Percentiles rank a stretch among this genome's conserved stretches.
Conservation (phyloP, 2,113 vertebrate genomes). For the Tapirus terrestris region DNA sequence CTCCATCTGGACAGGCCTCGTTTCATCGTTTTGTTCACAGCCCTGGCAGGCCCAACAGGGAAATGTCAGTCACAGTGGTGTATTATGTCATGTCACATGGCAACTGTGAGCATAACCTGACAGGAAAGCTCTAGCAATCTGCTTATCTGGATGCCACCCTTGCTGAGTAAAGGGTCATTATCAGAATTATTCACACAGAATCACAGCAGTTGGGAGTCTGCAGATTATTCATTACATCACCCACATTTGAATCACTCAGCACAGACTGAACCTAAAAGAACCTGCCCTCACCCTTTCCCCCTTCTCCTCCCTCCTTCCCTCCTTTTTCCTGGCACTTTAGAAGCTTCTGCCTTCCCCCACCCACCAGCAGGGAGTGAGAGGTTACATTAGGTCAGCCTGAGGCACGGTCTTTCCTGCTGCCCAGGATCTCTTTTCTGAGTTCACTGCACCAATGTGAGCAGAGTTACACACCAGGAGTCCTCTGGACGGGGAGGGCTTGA, state of each 20-base stretch:
- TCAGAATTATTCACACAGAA: slow-evolving; percentile 76
- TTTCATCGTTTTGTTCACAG: not conserved
- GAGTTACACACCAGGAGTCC: too few species aligned
- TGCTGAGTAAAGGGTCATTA: slow-evolving; percentile 75
- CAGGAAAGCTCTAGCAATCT: slow-evolving; percentile 57
- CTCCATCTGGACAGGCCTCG: not conserved
- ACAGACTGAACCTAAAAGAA: not conserved
- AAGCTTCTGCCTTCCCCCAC: not conserved
- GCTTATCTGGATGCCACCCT: slow-evolving; percentile 78
- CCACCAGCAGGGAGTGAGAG: not conserved
- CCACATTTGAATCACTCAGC: slow-evolving; percentile 58
- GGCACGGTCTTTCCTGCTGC: not conserved
- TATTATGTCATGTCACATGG: slow-evolving; percentile 37
- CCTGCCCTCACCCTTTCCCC: not conserved
- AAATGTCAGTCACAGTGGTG: not conserved
- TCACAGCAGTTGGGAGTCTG: slow-evolving; percentile 64
- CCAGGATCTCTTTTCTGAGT: not conserved
- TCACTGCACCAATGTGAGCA: not conserved
- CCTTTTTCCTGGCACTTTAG: not conserved
- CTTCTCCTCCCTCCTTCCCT: not conserved
- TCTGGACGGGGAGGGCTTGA: too few species aligned
- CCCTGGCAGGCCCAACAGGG: not conserved
- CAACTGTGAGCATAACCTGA: slow-evolving; percentile 44
- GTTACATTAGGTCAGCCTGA: not conserved
- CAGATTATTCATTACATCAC: slow-evolving; percentile 67